Base-by-base conservation (phyloP, 2,797 vertebrate species). In the Acanthurus lineatus region DNA sequence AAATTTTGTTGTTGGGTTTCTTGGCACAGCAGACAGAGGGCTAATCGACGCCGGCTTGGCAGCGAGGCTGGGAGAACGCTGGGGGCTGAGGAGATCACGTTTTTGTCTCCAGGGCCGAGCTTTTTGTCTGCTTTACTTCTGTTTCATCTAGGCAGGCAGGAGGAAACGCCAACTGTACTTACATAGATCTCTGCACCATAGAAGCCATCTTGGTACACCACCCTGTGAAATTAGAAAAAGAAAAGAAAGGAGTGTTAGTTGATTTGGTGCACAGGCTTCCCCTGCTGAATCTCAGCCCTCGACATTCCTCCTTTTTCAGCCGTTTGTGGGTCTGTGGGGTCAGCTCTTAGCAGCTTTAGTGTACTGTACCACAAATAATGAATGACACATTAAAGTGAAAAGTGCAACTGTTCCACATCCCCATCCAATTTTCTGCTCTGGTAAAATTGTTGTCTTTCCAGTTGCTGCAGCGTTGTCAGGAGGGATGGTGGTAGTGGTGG, bases 141-240 rank as follows among this genome's bases (percentile, higher is more conserved):
- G 83, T 91, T 92, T 91, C 89, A 91, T 83, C 71, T 42, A 20
- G 84, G 79, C 82, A 69, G 70, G 76, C 75, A 51, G 28, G 67
- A 85, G 68, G 48, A 59, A 68, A 52, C 84, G 63, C 51, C 62
- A 79, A 81, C 79, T 84, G 74, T 95, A 97, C 97, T 98, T 94
- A 98, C 97, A 49, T 98, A 98, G 93, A 98, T 98, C 95, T 98
- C 97, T 68, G 97, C 96, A 79, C 97, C 97, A 3, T 98, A 98
- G 95, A 98, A 98, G 87, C 97, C 97, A 3, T 98, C 97, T 93
- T 98, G 97, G 94, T 98, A 98, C 88, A 98, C 96, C 87, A 98
- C 97, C 93, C 97, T 98, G 96, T 73, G 82, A 92, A 15, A n/a
- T 83, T 20, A 87, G 85, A 88, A 76, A 77, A 25, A n/a, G n/a